Percentiles rank a stretch among this genome's conserved stretches.
These are phyloP conservation scores for Platanista minor DNA, from an alignment of 2,113 vertebrate genomes.

Conservation along the genomic window DNA sequence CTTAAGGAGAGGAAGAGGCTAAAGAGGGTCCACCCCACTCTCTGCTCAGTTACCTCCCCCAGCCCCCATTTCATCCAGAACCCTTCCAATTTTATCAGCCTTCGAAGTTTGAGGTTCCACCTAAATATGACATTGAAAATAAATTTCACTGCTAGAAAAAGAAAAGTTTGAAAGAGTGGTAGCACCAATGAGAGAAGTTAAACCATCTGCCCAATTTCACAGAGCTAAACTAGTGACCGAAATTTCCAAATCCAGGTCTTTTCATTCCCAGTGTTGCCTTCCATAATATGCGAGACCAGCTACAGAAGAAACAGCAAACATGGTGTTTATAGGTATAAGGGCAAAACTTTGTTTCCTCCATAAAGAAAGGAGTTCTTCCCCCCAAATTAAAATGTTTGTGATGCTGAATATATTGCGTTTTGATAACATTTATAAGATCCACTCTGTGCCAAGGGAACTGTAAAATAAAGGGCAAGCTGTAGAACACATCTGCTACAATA, in stretches of 20 bases:
- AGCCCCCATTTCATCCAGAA: not conserved
- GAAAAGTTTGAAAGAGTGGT: not conserved
- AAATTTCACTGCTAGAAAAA: not conserved
- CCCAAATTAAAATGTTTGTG: not conserved
- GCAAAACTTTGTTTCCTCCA: not conserved
- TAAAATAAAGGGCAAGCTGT: not conserved
- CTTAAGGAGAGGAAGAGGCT: not conserved
- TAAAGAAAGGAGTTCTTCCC: not conserved
- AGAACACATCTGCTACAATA: fast-evolving
- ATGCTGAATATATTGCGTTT: not conserved
- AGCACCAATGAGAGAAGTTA: not conserved
- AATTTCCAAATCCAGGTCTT: not conserved
- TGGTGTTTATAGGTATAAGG: not conserved
- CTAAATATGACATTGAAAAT: not conserved
- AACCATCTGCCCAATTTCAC: not conserved
- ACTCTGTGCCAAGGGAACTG: not conserved
- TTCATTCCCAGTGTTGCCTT: fast-evolving
- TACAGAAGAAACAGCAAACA: not conserved
- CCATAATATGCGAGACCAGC: fast-evolving
- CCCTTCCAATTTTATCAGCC: not conserved
- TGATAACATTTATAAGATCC: not conserved
- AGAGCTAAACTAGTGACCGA: not conserved
- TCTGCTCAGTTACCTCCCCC: not conserved
- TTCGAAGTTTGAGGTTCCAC: not conserved
- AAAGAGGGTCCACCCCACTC: fast-evolving